Conservation (phyloP, 2,888 invertebrate genomes). For the Phyllotreta cruciferae region DNA sequence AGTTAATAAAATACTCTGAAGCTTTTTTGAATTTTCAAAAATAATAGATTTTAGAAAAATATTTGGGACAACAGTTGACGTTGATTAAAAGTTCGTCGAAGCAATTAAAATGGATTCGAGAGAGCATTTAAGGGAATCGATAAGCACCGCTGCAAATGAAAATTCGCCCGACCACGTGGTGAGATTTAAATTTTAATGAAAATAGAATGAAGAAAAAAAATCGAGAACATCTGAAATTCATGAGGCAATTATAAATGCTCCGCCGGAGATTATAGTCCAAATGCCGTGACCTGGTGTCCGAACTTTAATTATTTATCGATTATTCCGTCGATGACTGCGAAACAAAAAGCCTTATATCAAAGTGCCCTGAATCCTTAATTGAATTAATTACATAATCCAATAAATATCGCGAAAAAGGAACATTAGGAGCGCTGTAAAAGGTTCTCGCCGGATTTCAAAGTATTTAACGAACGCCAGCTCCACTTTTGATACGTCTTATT, state of each 20-base stretch:
- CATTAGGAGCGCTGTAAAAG: conserved; percentile 3
- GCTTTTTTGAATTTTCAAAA: no score
- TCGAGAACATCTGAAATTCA: neutral
- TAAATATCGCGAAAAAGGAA: conserved; percentile 43
- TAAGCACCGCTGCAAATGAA: neutral
- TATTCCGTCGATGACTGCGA: conserved; percentile 24
- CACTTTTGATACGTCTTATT: no score
- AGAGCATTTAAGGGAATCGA: neutral
- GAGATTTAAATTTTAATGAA: conserved; percentile 4
- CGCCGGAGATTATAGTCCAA: conserved; percentile 21
- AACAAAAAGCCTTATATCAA: conserved; percentile 42
- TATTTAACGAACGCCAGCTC: neutral
- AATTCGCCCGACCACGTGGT: neutral
- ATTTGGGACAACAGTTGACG: no score
- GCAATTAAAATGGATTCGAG: no score
- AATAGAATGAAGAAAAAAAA: neutral
- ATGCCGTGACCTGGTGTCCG: conserved; percentile 26
- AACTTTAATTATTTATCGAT: conserved; percentile 32
- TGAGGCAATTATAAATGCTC: conserved; percentile 7
- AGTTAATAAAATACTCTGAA: no score
- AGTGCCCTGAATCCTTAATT: conserved; percentile 50
- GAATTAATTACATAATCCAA: conserved; percentile 52
- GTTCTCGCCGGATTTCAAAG: neutral
- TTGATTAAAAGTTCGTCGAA: no score
- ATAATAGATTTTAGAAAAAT: no score